These are phyloP conservation scores for Baryphthengus martii DNA, from an alignment of 2,113 vertebrate genomes.

Conservation along the genomic window DNA sequence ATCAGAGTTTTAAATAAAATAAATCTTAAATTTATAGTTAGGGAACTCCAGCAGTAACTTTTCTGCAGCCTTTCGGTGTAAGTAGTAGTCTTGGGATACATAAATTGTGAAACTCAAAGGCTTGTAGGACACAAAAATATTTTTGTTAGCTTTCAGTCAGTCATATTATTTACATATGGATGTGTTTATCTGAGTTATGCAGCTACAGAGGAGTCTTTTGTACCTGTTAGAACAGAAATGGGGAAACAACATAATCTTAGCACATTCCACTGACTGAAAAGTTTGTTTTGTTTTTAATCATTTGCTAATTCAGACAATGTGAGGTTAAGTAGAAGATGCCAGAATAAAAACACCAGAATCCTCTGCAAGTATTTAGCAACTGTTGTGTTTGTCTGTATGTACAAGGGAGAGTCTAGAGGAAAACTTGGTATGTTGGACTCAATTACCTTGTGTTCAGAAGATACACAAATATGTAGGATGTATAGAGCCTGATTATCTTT, in stretches of 20 bases:
- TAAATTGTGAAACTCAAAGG: background rate
- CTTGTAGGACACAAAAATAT: background rate
- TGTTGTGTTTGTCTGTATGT: background rate
- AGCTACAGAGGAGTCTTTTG: background rate
- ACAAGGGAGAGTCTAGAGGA: background rate
- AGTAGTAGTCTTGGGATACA: background rate
- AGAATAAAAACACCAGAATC: slow-evolving; percentile 17
- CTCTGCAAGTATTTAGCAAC: background rate
- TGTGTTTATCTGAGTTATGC: background rate
- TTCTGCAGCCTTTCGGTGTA: background rate
- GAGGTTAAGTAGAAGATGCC: background rate
- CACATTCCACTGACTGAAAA: background rate
- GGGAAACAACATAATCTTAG: background rate
- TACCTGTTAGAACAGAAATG: slow-evolving; percentile 13
- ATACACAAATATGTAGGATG: background rate
- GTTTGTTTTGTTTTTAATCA: slow-evolving; percentile 14
- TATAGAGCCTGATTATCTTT: background rate
- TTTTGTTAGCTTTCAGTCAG: background rate
- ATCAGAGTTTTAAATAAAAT: background rate
- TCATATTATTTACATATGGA: background rate
- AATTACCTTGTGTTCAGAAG: background rate
- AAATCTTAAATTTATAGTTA: background rate
- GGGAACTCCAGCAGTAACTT: background rate
- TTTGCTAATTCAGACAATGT: background rate
- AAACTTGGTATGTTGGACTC: background rate